These are phyloP conservation scores for Hoplodrina blanda DNA, from an alignment of 2,888 invertebrate genomes.

Conservation along the genomic window DNA sequence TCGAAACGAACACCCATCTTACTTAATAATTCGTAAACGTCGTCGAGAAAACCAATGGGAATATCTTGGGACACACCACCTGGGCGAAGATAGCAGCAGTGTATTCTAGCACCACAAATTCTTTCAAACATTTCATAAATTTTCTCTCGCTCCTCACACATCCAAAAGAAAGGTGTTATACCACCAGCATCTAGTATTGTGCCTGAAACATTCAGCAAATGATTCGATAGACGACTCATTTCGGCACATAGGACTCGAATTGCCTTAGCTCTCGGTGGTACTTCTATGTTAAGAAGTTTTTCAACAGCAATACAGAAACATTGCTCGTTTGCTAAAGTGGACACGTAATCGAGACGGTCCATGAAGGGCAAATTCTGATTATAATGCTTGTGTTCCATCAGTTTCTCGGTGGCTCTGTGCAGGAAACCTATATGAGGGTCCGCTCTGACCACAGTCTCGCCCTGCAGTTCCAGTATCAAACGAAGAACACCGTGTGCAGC, in stretches of 20 bases:
- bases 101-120: slow-evolving; percentile 95
- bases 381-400: slow-evolving; percentile 97
- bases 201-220: slow-evolving; percentile 93
- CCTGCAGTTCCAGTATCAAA: slow-evolving; percentile 94
- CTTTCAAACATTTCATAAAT: slow-evolving; percentile 96
- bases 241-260: slow-evolving; percentile 95
- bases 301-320: slow-evolving; percentile 95
- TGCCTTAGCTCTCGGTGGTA: slow-evolving; percentile 94
- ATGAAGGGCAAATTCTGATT: slow-evolving; percentile 96
- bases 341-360: slow-evolving; percentile 97
- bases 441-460: slow-evolving; percentile 94
- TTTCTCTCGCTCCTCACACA: slow-evolving; percentile 97
- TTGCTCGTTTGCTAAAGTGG: slow-evolving; percentile 96
- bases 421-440: slow-evolving; percentile 97
- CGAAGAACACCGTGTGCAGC: slow-evolving; percentile 97
- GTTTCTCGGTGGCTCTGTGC: slow-evolving; percentile 97
- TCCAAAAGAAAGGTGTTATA: slow-evolving; percentile 97
- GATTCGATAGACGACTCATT: slow-evolving; percentile 95
- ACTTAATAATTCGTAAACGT: slow-evolving; percentile 93
- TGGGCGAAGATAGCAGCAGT: slow-evolving; percentile 95
- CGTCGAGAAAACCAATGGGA: slow-evolving; percentile 93
- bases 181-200: slow-evolving; percentile 96
- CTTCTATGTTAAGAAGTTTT: slow-evolving; percentile 94
- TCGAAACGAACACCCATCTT: slow-evolving; percentile 94
- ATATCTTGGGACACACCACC: slow-evolving; percentile 93